Conservation (phyloP, 2,113 vertebrate species). For the Sapajus apella region DNA sequence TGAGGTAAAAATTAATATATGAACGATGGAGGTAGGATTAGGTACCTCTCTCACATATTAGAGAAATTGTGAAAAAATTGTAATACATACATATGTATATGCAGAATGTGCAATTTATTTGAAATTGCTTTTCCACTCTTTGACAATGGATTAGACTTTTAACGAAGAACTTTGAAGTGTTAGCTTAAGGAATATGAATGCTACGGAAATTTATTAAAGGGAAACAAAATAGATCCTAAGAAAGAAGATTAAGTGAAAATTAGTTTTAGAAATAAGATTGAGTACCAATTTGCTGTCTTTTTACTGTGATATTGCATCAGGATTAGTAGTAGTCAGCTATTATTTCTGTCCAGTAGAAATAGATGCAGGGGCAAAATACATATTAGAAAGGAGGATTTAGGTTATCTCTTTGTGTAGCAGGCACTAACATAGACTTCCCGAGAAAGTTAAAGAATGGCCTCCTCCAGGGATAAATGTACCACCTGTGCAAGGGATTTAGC, state of each 20-base stretch:
- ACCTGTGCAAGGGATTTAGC: background rate
- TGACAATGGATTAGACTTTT: background rate
- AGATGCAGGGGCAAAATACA: background rate
- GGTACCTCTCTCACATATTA: background rate
- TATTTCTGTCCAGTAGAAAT: background rate
- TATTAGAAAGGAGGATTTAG: background rate
- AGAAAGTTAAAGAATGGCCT: background rate
- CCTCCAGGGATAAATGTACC: background rate
- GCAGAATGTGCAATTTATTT: background rate
- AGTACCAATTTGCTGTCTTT: constrained; percentile 12
- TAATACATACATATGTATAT: background rate
- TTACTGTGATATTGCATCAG: background rate
- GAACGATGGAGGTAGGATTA: background rate
- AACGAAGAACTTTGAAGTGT: background rate
- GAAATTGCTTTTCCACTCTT: background rate
- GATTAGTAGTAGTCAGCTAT: background rate
- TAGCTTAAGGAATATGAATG: constrained; percentile 10
- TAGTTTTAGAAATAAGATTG: constrained; percentile 28
- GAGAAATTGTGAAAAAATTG: background rate
- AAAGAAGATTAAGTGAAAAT: constrained; percentile 2
- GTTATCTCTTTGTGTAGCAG: background rate
- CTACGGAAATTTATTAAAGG: constrained; percentile 3
- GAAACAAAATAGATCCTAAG: background rate
- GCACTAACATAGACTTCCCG: background rate
- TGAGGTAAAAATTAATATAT: background rate